phyloP scores from a whole-genome alignment of 1,140 invertebrate species.

The Drosophila albomicans region DNA sequence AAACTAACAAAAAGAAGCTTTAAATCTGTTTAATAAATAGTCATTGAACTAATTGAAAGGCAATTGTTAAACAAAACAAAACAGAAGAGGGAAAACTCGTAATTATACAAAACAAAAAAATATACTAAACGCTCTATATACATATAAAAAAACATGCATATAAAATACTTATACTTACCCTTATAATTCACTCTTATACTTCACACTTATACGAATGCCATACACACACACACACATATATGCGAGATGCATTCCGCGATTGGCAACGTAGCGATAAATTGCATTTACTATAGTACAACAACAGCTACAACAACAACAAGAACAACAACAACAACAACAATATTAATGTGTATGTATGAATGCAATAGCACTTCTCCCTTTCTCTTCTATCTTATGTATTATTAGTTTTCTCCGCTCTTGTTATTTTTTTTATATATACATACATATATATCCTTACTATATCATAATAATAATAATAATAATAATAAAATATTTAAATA shows the following conservation, averaged over 20 bases:
- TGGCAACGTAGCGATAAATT: slow-evolving; percentile 35
- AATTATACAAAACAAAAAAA: slow-evolving; percentile 12
- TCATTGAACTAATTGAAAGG: slow-evolving; percentile 14
- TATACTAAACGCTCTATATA: slow-evolving; percentile 16
- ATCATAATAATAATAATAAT: slow-evolving; percentile 1
- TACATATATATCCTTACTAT: slow-evolving; percentile 12
- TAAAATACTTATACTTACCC: slow-evolving; percentile 24
- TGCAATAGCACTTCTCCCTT: slow-evolving; percentile 33
- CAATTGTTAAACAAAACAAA: slow-evolving; percentile 24
- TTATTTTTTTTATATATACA: slow-evolving; percentile 2
- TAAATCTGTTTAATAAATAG: slow-evolving; percentile 21
- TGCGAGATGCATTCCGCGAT: slow-evolving; percentile 4
- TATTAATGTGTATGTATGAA: slow-evolving; percentile 6
- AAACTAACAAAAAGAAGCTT: slow-evolving; percentile 36
- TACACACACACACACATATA: no score
- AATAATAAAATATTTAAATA: slow-evolving; percentile 15
- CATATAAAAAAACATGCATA: neutral
- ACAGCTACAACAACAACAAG: neutral
- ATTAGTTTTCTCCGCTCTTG: slow-evolving; percentile 12
- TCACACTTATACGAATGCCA: slow-evolving; percentile 18
- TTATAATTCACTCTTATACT: slow-evolving; percentile 6
- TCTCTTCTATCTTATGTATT: slow-evolving; percentile 1
- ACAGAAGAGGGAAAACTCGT: slow-evolving; percentile 1
- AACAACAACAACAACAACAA: neutral
- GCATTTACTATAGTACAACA: slow-evolving; percentile 36